Evolutionary conservation across 1,140 invertebrate species (phyloP), one percentile per base, ranked within the genome.

Genomic region (Dermatophagoides farinae): DNA sequence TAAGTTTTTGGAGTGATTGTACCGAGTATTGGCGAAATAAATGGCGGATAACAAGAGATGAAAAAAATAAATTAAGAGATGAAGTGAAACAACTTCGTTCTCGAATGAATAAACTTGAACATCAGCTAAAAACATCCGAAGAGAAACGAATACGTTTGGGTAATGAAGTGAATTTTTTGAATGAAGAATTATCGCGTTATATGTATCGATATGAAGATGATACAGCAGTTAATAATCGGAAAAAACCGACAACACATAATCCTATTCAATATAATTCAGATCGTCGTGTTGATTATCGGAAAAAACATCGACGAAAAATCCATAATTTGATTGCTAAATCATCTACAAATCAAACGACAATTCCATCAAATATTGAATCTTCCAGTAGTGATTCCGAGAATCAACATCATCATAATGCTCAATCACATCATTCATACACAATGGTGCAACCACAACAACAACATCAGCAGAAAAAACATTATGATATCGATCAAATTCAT

Each of bases 1-100:
- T 97, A 88, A 58, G 88, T 55, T 97, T 91, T 91, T 97, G 91
- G 91, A 85, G 83, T 0, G 85, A 87, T 66, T 88, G 85, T 70
- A 95, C 90, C 0, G 82, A 83, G 14, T 86, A 86, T 68, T 88
- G 85, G 85, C 76, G 90, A 10, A 88, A 93, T 71, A 96, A 96
- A 70, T 97, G 91, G 92, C 90, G 85, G 71, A 92, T 93, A 74
- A 84, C 86, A 8, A 73, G 85, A 50, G 84, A 82, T 68, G 86
- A 90, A 73, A 76, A 86, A 20, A 89, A 89, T 67, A 83, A 86
- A 71, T 82, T 86, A 0, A 72, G 87, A 41, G 88, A 92, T 67
- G 88, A 93, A 72, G 78, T 81, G 5, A 85, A 90, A 69, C 78
- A 82, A 57, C 70, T 91, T 0, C 78, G 86, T 66, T 59, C 59